These are phyloP conservation scores for Fragariocoptes setiger DNA, from an alignment of 1,140 invertebrate species.

Conservation along the genomic window DNA sequence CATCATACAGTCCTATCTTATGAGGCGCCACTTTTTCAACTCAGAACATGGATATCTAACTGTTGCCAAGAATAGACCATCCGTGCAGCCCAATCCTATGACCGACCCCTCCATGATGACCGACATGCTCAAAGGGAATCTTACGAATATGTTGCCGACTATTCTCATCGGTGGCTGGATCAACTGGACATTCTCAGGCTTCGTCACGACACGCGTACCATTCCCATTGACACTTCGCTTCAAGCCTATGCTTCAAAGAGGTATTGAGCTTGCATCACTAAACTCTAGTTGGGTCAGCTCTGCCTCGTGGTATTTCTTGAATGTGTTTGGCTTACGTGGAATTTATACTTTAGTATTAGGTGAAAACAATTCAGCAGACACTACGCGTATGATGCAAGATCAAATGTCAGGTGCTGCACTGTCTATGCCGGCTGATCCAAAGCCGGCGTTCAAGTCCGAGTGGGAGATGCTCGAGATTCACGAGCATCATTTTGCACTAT, in stretches of 20 bases:
- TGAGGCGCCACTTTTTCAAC: constrained; percentile 75
- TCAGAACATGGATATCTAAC: constrained; percentile 68
- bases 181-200: constrained; percentile 99
- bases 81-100: constrained; percentile 55
- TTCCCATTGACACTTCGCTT: constrained; percentile 89
- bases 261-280: constrained; percentile 67
- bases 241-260: constrained; percentile 95
- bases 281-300: constrained; percentile 99
- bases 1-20: constrained; percentile 42
- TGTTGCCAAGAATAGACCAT: constrained; percentile 50
- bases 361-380: constrained; percentile 40
- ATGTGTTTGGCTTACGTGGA: constrained; percentile 87
- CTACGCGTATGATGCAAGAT: constrained; percentile 80
- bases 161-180: constrained; percentile 97
- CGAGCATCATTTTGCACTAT: constrained; percentile 61
- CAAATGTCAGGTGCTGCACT: constrained; percentile 88
- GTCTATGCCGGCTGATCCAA: constrained; percentile 84
- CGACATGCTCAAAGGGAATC: constrained; percentile 94
- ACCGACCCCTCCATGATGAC: constrained; percentile 94
- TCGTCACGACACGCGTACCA: constrained; percentile 94
- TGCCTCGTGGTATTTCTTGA: constrained; percentile 98
- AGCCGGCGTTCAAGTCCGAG: constrained; percentile 92
- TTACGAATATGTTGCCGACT: constrained; percentile 93
- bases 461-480: constrained; percentile 94
- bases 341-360: constrained; percentile 91